These are phyloP conservation scores for Drosophila conformis DNA, from an alignment of 2,888 invertebrate genomes.

Conservation along the genomic window DNA sequence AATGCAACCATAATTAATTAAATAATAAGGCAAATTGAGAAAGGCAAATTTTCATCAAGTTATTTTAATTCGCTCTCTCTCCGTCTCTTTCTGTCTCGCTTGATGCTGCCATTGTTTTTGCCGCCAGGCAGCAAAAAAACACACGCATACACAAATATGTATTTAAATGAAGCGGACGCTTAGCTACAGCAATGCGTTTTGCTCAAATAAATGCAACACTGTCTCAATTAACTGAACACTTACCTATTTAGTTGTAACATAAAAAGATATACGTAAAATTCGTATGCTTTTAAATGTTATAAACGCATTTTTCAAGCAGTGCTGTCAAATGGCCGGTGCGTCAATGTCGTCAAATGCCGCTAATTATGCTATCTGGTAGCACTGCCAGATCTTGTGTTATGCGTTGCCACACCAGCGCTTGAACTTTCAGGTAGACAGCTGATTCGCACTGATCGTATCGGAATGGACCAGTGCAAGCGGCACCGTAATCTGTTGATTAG, in stretches of 20 bases:
- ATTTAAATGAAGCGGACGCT: neutral
- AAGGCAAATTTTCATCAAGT: neutral
- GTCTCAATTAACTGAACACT: neutral
- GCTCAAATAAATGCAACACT: neutral
- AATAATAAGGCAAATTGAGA: neutral
- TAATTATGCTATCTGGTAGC: conserved; percentile 12
- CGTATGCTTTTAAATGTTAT: conserved; percentile 1
- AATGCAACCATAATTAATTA: neutral
- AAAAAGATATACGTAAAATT: neutral
- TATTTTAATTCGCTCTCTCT: neutral
- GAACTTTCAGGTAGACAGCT: conserved; percentile 37
- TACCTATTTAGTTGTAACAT: conserved; percentile 11
- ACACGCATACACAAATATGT: neutral
- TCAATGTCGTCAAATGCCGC: neutral
- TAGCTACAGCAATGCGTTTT: neutral
- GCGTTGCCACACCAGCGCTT: conserved; percentile 18
- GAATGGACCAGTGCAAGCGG: conserved; percentile 55
- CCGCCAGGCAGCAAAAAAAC: conserved; percentile 44
- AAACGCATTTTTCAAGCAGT: conserved; percentile 19
- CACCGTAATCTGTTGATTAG: conserved; percentile 24
- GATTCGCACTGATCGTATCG: conserved; percentile 45
- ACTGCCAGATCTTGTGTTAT: neutral
- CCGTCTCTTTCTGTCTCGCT: neutral
- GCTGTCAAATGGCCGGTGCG: neutral
- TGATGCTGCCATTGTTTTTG: conserved; percentile 55